Evolutionary conservation across 2,113 vertebrate genomes (phyloP).

Genomic region (Perca flavescens): DNA sequence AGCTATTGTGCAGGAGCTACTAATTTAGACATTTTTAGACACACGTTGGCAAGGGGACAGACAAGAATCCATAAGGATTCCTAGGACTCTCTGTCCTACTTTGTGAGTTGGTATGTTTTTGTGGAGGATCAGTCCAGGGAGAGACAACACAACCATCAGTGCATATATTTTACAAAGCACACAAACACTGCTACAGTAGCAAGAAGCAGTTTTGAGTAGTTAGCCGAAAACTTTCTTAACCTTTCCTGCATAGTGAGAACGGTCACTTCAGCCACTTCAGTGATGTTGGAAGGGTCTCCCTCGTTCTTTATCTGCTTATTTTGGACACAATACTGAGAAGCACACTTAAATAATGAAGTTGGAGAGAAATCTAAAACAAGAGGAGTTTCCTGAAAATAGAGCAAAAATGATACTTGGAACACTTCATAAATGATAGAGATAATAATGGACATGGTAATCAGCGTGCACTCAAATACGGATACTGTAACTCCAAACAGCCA

Average conservation of each 20-base stretch:
- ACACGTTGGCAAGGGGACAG: slow-evolving; percentile 23
- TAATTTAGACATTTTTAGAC: slow-evolving; percentile 26
- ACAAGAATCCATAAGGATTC: slow-evolving; percentile 1
- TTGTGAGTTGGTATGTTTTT: slow-evolving; percentile 17
- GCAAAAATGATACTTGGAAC: neutral
- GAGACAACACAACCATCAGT: slow-evolving; percentile 28
- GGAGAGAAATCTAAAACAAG: neutral
- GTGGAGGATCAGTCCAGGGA: slow-evolving; percentile 2
- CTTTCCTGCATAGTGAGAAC: slow-evolving; percentile 4
- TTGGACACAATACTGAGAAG: slow-evolving; percentile 45
- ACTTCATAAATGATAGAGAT: neutral
- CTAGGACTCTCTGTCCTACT: slow-evolving; percentile 10
- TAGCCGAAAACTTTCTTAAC: slow-evolving; percentile 22
- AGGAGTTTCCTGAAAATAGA: neutral
- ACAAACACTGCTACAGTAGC: slow-evolving; percentile 42
- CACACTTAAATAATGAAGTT: slow-evolving; percentile 46
- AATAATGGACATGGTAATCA: neutral
- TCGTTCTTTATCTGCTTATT: slow-evolving; percentile 39
- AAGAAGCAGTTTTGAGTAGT: slow-evolving; percentile 31
- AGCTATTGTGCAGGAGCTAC: slow-evolving; percentile 40
- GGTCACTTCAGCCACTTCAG: slow-evolving; percentile 19
- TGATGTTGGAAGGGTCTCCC: slow-evolving; percentile 29
- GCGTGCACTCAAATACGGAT: neutral
- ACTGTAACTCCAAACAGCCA: neutral
- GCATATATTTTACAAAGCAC: slow-evolving; percentile 64